Conservation (phyloP, 2,888 invertebrate species). For the Drosophila cognata region DNA sequence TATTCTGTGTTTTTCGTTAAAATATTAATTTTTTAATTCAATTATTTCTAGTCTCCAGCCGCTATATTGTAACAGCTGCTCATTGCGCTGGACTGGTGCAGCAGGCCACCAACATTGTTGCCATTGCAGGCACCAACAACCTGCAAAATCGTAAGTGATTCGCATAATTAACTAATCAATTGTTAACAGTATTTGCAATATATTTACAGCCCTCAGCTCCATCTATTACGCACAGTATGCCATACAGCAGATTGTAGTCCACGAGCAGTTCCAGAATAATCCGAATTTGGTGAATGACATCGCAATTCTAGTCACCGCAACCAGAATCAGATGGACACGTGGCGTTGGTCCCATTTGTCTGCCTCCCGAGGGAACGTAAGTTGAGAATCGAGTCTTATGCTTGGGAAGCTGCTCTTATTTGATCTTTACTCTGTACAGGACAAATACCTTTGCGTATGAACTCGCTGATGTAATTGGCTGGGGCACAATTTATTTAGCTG, state of each 20-base stretch:
- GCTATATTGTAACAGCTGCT: slow-evolving; percentile 86
- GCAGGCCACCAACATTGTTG: slow-evolving; percentile 65
- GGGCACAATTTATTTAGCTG: slow-evolving; percentile 86
- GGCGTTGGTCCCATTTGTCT: slow-evolving; percentile 88
- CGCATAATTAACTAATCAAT: fast-evolving
- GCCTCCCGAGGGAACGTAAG: slow-evolving; percentile 85
- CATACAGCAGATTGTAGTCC: slow-evolving; percentile 68
- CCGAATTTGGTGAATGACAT: slow-evolving; percentile 85
- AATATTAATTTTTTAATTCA: not conserved
- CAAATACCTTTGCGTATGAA: slow-evolving; percentile 60
- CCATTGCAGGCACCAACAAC: slow-evolving; percentile 86
- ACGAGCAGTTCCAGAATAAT: slow-evolving; percentile 57
- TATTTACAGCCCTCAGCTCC: slow-evolving; percentile 54
- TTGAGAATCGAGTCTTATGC: not conserved
- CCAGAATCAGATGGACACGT: slow-evolving; percentile 85
- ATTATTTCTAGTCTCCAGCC: slow-evolving; percentile 71
- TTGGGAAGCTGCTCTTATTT: not conserved
- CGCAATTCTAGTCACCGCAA: slow-evolving; percentile 85
- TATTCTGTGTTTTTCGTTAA: not conserved
- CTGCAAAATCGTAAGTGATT: slow-evolving; percentile 82
- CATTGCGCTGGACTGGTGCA: slow-evolving; percentile 83
- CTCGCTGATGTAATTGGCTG: slow-evolving; percentile 84
- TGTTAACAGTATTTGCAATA: not conserved
- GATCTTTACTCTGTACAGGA: slow-evolving; percentile 22
- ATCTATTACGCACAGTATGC: slow-evolving; percentile 79